phyloP scores from a whole-genome alignment of 2,113 vertebrate species.

The Polyodon spathula region DNA sequence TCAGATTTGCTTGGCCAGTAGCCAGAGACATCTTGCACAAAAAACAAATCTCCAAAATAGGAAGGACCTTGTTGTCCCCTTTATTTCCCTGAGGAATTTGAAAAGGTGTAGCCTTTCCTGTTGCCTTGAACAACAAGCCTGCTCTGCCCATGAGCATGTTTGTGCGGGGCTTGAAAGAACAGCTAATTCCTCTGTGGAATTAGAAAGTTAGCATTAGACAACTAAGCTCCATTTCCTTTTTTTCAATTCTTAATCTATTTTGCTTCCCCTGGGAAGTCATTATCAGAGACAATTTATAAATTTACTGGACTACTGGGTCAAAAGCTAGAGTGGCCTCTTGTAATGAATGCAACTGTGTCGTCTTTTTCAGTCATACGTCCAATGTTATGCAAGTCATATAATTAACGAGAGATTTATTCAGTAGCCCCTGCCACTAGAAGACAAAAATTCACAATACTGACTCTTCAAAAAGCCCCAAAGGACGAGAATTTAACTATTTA shows the following conservation, averaged over 20 bases:
- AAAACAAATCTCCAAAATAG: slow-evolving; percentile 15
- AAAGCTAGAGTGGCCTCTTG: slow-evolving; percentile 16
- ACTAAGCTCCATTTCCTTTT: slow-evolving; percentile 33
- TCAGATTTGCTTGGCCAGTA: slow-evolving; percentile 36
- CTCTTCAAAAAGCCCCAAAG: slow-evolving; percentile 6
- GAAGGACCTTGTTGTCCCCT: slow-evolving; percentile 44
- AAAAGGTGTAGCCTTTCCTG: slow-evolving; percentile 39
- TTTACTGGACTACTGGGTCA: slow-evolving; percentile 19
- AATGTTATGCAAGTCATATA: slow-evolving; percentile 24
- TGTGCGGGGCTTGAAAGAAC: slow-evolving; percentile 41
- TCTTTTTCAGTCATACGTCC: slow-evolving; percentile 29
- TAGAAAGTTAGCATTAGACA: slow-evolving; percentile 33
- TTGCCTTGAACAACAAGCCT: slow-evolving; percentile 48
- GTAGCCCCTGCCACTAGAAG: slow-evolving; percentile 26
- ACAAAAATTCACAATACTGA: slow-evolving; percentile 8
- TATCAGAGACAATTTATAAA: slow-evolving; percentile 30
- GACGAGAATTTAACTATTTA: slow-evolving; percentile 6
- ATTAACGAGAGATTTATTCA: slow-evolving; percentile 47
- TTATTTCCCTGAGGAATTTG: slow-evolving; percentile 47
- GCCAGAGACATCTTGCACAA: slow-evolving; percentile 36
- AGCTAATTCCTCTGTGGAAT: slow-evolving; percentile 36
- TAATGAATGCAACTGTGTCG: slow-evolving; percentile 15
- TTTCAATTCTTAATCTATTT: slow-evolving; percentile 26
- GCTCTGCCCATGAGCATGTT: slow-evolving; percentile 1
- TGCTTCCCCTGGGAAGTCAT: slow-evolving; percentile 37